A percentile compares a stretch with the other conserved stretches of the same genome.
Conservation (phyloP, 1,140 invertebrate species). For the Caenorhabditis elegans region DNA sequence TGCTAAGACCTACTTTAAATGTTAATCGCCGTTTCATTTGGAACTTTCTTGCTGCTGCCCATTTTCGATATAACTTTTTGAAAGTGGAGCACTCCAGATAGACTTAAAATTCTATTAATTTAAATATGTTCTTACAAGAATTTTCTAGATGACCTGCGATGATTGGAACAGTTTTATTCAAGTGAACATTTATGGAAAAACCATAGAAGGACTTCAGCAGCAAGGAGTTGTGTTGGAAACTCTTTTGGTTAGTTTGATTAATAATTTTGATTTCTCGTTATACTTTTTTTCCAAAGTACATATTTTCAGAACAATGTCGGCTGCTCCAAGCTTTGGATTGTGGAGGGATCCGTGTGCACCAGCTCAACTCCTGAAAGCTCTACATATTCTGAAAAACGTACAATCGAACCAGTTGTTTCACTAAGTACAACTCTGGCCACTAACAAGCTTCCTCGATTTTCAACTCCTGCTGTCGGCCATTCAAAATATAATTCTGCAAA, state of each 20-base stretch:
- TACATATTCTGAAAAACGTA: not conserved
- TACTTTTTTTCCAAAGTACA: too few species aligned
- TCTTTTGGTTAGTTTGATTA: not conserved
- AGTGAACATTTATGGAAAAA: conserved; percentile 4
- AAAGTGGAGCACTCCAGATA: too few species aligned
- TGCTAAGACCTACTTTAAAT: too few species aligned
- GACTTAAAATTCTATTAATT: too few species aligned
- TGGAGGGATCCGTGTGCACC: not conserved
- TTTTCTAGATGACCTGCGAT: not conserved
- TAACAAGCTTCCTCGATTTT: not conserved
- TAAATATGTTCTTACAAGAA: too few species aligned
- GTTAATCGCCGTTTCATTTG: too few species aligned
- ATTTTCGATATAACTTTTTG: too few species aligned
- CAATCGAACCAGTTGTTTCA: not conserved
- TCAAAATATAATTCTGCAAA: too few species aligned
- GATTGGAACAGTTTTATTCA: not conserved
- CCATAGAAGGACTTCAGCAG: not conserved
- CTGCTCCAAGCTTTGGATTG: not conserved
- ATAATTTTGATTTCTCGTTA: too few species aligned
- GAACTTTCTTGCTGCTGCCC: too few species aligned
- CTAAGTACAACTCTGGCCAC: not conserved
- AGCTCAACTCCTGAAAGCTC: not conserved
- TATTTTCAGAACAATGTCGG: not conserved
- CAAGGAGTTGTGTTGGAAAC: not conserved
- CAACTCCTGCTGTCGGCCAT: not conserved